Conservation (phyloP, 2,797 vertebrate genomes). For the Glossophaga mutica region DNA sequence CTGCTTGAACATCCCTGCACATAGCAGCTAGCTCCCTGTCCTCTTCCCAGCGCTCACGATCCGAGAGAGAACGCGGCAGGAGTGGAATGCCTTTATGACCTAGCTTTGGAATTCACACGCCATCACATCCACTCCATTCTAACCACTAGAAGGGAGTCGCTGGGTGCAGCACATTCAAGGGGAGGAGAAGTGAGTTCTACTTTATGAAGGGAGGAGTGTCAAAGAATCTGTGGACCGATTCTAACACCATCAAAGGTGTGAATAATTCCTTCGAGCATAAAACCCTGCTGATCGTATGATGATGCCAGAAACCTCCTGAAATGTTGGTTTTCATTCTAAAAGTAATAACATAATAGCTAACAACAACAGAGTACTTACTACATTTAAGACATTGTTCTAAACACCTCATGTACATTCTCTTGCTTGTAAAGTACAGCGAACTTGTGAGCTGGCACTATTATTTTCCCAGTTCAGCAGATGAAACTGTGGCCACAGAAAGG, state of each 20-base stretch:
- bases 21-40: background rate
- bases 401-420: background rate
- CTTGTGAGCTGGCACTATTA: background rate
- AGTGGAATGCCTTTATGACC: background rate
- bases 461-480: background rate
- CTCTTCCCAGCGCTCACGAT: background rate
- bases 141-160: background rate
- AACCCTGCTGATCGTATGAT: background rate
- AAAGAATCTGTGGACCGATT: background rate
- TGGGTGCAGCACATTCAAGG: background rate
- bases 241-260: background rate
- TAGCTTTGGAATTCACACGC: background rate
- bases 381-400: background rate
- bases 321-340: background rate
- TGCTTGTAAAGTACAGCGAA: background rate
- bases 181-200: background rate
- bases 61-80: background rate
- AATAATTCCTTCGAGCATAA: background rate
- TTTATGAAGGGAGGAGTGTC: background rate
- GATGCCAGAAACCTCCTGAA: background rate
- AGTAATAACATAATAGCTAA: background rate
- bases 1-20: background rate
- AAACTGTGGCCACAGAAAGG: background rate
- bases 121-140: background rate
- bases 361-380: background rate